A percentile compares a stretch with the other conserved stretches of the same genome.
These are phyloP conservation scores for Pristionchus arcanus DNA, from an alignment of 2,888 invertebrate genomes.

Conservation along the genomic window DNA sequence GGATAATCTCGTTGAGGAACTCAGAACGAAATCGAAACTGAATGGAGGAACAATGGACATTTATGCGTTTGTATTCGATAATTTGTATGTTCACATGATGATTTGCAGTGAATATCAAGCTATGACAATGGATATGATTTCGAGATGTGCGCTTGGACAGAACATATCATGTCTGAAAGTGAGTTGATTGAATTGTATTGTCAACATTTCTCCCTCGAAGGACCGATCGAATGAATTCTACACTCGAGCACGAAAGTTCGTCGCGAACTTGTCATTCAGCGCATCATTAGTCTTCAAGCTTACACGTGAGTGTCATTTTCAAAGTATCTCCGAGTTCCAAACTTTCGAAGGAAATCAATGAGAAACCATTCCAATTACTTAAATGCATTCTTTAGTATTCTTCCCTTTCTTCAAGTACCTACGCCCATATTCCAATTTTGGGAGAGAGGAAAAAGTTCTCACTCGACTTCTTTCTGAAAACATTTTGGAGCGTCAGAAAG, in stretches of 20 bases:
- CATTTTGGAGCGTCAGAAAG: not conserved
- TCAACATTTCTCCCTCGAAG: not conserved
- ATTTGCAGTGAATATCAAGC: constrained; percentile 72
- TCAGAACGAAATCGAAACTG: not conserved
- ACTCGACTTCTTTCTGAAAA: not conserved
- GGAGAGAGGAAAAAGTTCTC: not conserved
- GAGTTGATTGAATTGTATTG: not conserved
- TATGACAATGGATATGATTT: constrained; percentile 72
- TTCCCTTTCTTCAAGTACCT: constrained; percentile 30
- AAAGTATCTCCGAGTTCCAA: not conserved
- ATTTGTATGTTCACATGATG: not conserved
- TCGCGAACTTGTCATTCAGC: not conserved
- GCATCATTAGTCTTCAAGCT: constrained; percentile 9
- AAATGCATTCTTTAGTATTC: not conserved
- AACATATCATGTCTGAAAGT: constrained; percentile 48
- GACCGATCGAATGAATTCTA: constrained; percentile 42
- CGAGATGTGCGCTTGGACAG: constrained; percentile 68
- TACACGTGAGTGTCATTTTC: not conserved
- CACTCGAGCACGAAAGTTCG: not conserved
- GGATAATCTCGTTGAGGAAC: not conserved
- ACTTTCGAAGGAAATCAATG: not conserved
- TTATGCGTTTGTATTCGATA: not conserved
- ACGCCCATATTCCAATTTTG: constrained; percentile 10
- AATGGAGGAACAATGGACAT: constrained; percentile 40
- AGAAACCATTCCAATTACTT: not conserved